Base-by-base conservation (phyloP, 2,797 vertebrate species). In the Nannoperca australis region DNA sequence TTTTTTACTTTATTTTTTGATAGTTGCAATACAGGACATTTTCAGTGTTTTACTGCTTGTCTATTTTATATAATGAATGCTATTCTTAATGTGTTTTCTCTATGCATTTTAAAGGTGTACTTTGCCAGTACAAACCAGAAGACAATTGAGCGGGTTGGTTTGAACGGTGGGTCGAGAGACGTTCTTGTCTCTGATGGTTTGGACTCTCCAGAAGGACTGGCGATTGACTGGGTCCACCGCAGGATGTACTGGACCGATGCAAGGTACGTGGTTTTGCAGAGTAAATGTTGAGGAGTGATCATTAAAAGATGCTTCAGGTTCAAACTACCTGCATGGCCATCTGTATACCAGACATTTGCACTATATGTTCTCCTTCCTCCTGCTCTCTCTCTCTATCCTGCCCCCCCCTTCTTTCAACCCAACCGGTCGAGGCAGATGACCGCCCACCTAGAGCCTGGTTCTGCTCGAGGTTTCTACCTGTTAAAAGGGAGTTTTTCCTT, bases 221-320 rank as follows among this genome's bases (percentile, higher is more conserved):
- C 96, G 0, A 77, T 99, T 38, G 98, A 99, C 91, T 99, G 97
- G 97, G 87, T 97, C 78, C 93, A 96, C 84, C 96, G 94, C 40
- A 96, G 92, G 90, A 85, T 99, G 65, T 99, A 97, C 76, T 99
- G 98, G 97, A 98, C 97, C 15, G 97, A 99, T 86, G 93, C 85
- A 91, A 93, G 96, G 97, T 98, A 93, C 32, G 91, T 22, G 49
- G 1, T 22, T 66, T 17, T 58, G 36, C 44, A 76, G 1, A 14
- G 0, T 15, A 17, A 51, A 71, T 59, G 2, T 3, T 44, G 14
- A 42, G 22, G 20, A 30, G 6, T 18, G n/a, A 18, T 47, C 0
- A 20, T 54, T 10, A 54, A 55, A 38, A 27, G 2, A 22, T 42
- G 20, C 22, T 22, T 9, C 1, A 44, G 2, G 9, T 49, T 27